These are phyloP conservation scores for Polydrusus pterygomalis DNA, from an alignment of 2,888 invertebrate species.

Conservation along the genomic window DNA sequence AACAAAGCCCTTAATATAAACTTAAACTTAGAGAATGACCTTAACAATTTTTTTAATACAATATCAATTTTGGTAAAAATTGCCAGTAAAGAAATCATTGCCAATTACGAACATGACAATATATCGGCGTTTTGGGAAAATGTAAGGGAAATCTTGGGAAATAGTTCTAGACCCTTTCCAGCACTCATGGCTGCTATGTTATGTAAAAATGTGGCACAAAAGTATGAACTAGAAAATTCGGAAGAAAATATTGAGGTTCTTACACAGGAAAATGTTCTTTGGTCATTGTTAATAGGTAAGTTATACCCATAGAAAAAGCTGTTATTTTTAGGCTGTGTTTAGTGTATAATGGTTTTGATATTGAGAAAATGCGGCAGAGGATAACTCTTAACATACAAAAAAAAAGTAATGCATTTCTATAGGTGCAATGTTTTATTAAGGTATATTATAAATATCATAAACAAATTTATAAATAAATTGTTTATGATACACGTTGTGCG, in stretches of 20 bases:
- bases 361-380: too few species aligned
- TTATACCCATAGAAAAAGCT: too few species aligned
- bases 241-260: constrained; percentile 75
- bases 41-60: constrained; percentile 80
- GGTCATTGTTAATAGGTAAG: constrained; percentile 86
- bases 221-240: constrained; percentile 70
- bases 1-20: constrained; percentile 75
- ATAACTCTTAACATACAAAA: too few species aligned
- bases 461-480: too few species aligned
- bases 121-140: constrained; percentile 89
- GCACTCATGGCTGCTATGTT: constrained; percentile 89
- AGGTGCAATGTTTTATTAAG: too few species aligned
- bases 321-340: too few species aligned
- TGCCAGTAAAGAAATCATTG: constrained; percentile 73
- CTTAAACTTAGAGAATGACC: constrained; percentile 75
- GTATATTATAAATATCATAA: too few species aligned
- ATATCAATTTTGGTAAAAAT: constrained; percentile 80
- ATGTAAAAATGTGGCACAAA: constrained; percentile 83
- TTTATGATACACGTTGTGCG: too few species aligned
- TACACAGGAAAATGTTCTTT: constrained; percentile 89
- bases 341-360: too few species aligned
- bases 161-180: constrained; percentile 84
- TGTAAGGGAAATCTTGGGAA: constrained; percentile 82
- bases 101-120: constrained; percentile 80
- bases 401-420: too few species aligned